Evolutionary conservation across 92 coral and sea anemone genomes (phyloP).

Genomic region (Galaxea fascicularis): DNA sequence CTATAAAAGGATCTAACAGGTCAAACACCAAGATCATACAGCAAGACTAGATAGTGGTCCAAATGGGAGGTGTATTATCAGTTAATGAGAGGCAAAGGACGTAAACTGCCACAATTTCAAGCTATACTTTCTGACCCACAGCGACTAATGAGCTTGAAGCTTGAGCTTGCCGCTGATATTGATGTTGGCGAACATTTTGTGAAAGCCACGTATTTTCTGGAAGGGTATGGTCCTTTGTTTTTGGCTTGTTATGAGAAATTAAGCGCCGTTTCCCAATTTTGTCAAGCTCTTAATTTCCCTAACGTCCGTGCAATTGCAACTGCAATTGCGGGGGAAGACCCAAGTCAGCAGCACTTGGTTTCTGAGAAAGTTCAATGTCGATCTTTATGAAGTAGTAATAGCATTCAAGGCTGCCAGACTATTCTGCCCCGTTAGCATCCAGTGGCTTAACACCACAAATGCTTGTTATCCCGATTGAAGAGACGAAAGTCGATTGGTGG

Average conservation of each 20-base stretch:
- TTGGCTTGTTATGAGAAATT: slow-evolving; percentile 67
- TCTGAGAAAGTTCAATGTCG: slow-evolving; percentile 71
- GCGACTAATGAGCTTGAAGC: not conserved
- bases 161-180: too few species aligned
- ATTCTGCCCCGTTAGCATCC: slow-evolving; percentile 57
- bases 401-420: slow-evolving; percentile 75
- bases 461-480: slow-evolving; percentile 43
- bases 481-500: slow-evolving; percentile 51
- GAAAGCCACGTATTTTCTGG: slow-evolving; percentile 29
- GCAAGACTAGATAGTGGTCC: slow-evolving; percentile 62
- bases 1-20: slow-evolving; percentile 54
- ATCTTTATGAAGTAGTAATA: slow-evolving; percentile 50
- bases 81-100: slow-evolving; percentile 41
- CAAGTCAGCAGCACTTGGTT: slow-evolving; percentile 66
- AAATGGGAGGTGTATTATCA: slow-evolving; percentile 50
- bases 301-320: slow-evolving; percentile 64
- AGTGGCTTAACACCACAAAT: slow-evolving; percentile 63
- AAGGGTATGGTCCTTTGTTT: slow-evolving; percentile 48
- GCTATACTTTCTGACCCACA: slow-evolving; percentile 35
- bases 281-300: slow-evolving; percentile 62
- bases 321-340: slow-evolving; percentile 66
- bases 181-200: not conserved
- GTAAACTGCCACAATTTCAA: slow-evolving; percentile 40
- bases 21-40: slow-evolving; percentile 49
- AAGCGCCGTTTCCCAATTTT: slow-evolving; percentile 54